phyloP scores from a whole-genome alignment of 2,888 invertebrate species.

The Parnassius glacialis region DNA sequence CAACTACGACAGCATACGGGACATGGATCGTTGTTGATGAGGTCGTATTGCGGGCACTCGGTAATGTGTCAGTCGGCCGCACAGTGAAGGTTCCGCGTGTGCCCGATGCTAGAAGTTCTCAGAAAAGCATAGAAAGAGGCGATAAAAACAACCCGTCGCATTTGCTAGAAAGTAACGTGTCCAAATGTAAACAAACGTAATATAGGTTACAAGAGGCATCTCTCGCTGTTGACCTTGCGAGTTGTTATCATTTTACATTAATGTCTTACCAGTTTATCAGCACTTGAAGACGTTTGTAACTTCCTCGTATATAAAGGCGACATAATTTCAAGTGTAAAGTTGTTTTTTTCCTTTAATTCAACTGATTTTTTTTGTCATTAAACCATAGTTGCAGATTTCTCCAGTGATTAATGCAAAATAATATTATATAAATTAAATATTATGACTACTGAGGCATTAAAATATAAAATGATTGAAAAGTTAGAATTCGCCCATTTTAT shows the following conservation, averaged over 20 bases:
- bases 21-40: background rate
- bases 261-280: slow-evolving; percentile 14
- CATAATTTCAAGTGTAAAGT: background rate
- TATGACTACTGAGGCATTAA: background rate
- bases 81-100: slow-evolving; percentile 64
- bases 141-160: slow-evolving; percentile 30
- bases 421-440: too few species aligned
- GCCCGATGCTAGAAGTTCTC: slow-evolving; percentile 55
- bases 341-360: too few species aligned
- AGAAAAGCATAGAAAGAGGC: slow-evolving; percentile 42
- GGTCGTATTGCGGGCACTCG: slow-evolving; percentile 34
- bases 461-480: too few species aligned
- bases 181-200: slow-evolving; percentile 9
- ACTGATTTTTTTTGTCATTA: too few species aligned
- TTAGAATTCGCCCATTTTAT: too few species aligned
- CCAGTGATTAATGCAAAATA: too few species aligned
- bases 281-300: slow-evolving; percentile 5
- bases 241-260: slow-evolving; percentile 8
- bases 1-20: slow-evolving; percentile 4
- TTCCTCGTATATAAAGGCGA: slow-evolving; percentile 6
- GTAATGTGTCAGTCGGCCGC: slow-evolving; percentile 63
- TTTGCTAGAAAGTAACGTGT: slow-evolving; percentile 28
- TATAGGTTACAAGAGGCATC: slow-evolving; percentile 21
- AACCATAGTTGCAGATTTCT: too few species aligned
- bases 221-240: slow-evolving; percentile 4